A percentile compares a stretch with the other conserved stretches of the same genome.
Evolutionary conservation across 2,888 invertebrate genomes (phyloP).

Genomic region (Arenicola marina): DNA sequence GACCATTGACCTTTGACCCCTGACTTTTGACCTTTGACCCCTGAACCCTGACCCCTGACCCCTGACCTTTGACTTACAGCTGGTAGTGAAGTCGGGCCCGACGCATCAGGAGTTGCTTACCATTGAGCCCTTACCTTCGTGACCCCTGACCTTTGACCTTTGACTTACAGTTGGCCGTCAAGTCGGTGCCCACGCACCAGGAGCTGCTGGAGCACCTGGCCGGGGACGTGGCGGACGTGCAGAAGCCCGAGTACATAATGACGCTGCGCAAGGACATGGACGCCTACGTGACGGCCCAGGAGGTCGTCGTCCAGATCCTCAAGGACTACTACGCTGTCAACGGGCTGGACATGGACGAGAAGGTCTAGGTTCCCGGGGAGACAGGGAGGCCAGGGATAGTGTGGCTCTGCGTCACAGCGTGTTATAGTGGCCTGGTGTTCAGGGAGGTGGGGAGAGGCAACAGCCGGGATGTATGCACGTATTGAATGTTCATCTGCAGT

Average conservation of each 20-base stretch:
- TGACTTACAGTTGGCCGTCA: constrained; percentile 49
- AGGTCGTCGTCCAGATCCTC: constrained; percentile 1
- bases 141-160: too few species aligned
- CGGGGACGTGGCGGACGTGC: constrained; percentile 6
- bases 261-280: constrained; percentile 21
- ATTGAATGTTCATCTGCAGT: too few species aligned
- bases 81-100: neutral
- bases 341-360: neutral
- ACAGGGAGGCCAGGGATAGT: too few species aligned
- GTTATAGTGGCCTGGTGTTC: too few species aligned
- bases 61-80: too few species aligned
- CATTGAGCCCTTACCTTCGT: neutral
- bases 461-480: too few species aligned
- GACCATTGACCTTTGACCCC: too few species aligned
- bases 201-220: constrained; percentile 43
- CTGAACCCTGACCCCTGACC: too few species aligned
- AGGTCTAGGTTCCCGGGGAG: neutral
- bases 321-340: neutral
- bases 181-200: constrained; percentile 46
- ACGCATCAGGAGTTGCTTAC: neutral
- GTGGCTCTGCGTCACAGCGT: too few species aligned
- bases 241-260: constrained; percentile 12
- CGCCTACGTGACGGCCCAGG: constrained; percentile 15
- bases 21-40: too few species aligned
- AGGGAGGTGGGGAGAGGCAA: too few species aligned